Base-by-base conservation (phyloP, 2,888 invertebrate species). In the Sericinus montela region DNA sequence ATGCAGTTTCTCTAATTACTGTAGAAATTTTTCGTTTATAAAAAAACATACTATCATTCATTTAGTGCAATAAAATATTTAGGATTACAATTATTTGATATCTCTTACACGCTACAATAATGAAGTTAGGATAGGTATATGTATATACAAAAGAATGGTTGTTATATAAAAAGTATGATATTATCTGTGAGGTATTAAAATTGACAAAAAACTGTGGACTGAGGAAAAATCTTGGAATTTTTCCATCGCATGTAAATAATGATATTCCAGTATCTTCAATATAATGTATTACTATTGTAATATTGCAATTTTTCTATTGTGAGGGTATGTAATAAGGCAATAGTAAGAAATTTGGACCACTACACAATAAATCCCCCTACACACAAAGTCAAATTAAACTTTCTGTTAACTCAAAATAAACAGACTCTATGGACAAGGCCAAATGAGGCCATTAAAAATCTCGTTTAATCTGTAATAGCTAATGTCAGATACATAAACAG, bases 151-250 rank as follows among this genome's bases (percentile, higher is more conserved):
- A 32, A 7, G 13, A 11, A 19, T 2, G 19, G 2, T 19, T 2
- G 5, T 2, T 19, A 19, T 19, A 5, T 19, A 19, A 3, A 5
- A 3, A 19, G 2, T 3, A 3, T 19, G 19, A 19, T 5, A 19
- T 19, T 19, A 36, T 28, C 16, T 15, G 14, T 39, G 34, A 34
- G 46, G 40, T 46, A 10, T 35, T 25, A 13, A 6, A 43, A 34
- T 45, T 37, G 45, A 45, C 45, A 45, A 45, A 45, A 14, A 43
- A 36, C 14, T 41, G 10, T 39, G n/a, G n/a, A n/a, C n/a, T n/a
- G n/a, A n/a, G n/a, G n/a, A n/a, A n/a, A n/a, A n/a, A 32, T 32
- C 11, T 32, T 3, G 11, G 4, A 0, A 6, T 6, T 11, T 32
- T 1, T 32, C 11, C 3, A n/a, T n/a, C n/a, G n/a, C n/a, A n/a